A percentile compares a stretch with the other conserved stretches of the same genome.
Evolutionary conservation across 1,140 invertebrate genomes (phyloP).

Genomic region (Drosophila nannoptera): DNA sequence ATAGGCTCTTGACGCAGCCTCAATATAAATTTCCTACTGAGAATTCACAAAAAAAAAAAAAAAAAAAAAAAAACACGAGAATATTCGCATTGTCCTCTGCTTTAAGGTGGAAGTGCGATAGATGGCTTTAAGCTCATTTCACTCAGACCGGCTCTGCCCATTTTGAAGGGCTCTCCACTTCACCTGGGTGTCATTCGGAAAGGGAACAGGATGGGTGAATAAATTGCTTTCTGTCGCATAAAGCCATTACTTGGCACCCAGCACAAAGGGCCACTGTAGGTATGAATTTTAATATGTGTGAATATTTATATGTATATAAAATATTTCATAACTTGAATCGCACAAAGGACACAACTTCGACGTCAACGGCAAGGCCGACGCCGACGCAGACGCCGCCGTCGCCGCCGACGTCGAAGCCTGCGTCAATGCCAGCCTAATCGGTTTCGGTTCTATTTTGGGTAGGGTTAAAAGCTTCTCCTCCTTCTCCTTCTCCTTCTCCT

Average conservation of each 20-base stretch:
- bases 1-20: too few relatives aligned
- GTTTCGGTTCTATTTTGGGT: too few relatives aligned
- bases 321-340: constrained; percentile 32
- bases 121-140: constrained; percentile 7
- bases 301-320: constrained; percentile 34
- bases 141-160: constrained; percentile 1
- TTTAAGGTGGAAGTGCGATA: constrained; percentile 24
- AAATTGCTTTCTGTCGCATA: constrained; percentile 56
- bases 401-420: too few relatives aligned
- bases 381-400: too few relatives aligned
- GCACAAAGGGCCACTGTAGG: constrained; percentile 38
- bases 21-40: too few relatives aligned
- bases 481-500: too few relatives aligned
- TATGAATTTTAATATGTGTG: constrained; percentile 53
- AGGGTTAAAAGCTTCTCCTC: too few relatives aligned
- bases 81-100: not conserved
- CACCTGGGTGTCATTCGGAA: constrained; percentile 36
- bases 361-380: not conserved
- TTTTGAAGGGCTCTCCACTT: constrained; percentile 18
- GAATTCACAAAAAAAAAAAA: too few relatives aligned
- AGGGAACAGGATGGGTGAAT: constrained; percentile 50
- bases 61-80: not conserved
- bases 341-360: not conserved
- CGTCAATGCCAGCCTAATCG: too few relatives aligned
- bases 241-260: constrained; percentile 43